Evolutionary conservation across 2,888 invertebrate genomes (phyloP), one percentile per base, ranked within the genome.

Genomic region (Drosophila limbata): DNA sequence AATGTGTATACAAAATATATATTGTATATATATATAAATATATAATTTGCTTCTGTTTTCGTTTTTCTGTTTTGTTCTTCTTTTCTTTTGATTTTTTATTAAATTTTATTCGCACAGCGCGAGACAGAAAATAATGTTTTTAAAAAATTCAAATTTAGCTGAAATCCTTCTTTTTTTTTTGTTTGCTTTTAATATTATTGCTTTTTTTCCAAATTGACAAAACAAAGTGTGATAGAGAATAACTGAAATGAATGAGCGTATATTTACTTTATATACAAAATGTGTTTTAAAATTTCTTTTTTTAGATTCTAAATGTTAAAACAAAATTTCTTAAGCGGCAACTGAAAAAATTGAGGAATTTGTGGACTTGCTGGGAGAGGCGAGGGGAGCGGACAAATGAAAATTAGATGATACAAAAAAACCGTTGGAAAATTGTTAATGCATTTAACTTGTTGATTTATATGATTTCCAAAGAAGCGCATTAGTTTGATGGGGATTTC

Each of bases 1-100:
- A 85, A 90, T 80, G 83, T 81, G 69, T 87, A 76, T 80, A 90
- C 74, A 84, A 75, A 80, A 83, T 74, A 82, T 88, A 83, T 89
- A 73, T 77, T 28, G 28, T 28, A 73, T 77, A 71, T 56, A 56
- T 13, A 69, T 74, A 73, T 69, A 79, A 70, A 61, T 76, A 72
- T 78, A 82, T 80, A 75, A 73, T 75, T 81, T 80, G 81, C 75
- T 88, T 85, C 81, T 76, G 78, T 78, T 44, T 57, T 55, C 52
- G 42, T 31, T 51, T 61, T 28, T 39, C 47, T 39, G 13, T 48
- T 62, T 52, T 31, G 42, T 69, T 33, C 37, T 77, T 55, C 71
- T 28, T 55, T 63, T 79, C 40, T 44, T 35, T 66, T 62, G 52
- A 25, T 44, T 44, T 55, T 44, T 55, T 33, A 44, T 73, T 37